Evolutionary conservation across 92 coral and sea anemone genomes (phyloP).

Genomic region (Zoanthus sansibaricus): DNA sequence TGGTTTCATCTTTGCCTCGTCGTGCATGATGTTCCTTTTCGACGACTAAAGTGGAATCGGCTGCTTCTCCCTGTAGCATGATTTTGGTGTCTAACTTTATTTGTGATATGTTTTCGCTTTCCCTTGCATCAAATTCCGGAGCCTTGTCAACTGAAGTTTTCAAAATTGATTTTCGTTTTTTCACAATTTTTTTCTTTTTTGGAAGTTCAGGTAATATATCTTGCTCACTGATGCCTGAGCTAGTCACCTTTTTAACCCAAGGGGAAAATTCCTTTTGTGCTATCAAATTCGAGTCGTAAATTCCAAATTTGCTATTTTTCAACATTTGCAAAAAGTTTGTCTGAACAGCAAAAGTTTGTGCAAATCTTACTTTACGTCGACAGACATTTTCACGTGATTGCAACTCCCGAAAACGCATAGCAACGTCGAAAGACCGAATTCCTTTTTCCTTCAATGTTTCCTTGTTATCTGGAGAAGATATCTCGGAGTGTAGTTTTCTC

Average conservation of each 20-base stretch:
- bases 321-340: conserved; percentile 80
- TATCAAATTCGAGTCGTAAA: conserved; percentile 68
- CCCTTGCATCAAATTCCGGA: neutral
- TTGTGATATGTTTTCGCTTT: neutral
- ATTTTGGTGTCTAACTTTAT: neutral
- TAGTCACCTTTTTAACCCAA: conserved; percentile 70
- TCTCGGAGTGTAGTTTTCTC: neutral
- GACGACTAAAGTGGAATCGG: conserved; percentile 62
- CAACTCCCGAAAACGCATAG: conserved; percentile 22
- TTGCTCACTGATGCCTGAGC: conserved; percentile 67
- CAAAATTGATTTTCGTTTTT: neutral
- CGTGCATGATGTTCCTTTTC: conserved; percentile 63
- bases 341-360: conserved; percentile 15
- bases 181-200: neutral
- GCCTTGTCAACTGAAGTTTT: neutral
- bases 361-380: neutral
- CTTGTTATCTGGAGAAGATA: neutral
- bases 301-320: conserved; percentile 72
- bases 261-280: conserved; percentile 56
- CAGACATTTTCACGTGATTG: neutral
- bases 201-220: conserved; percentile 74
- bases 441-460: neutral
- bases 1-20: conserved; percentile 33
- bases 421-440: conserved; percentile 1
- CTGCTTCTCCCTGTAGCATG: conserved; percentile 47